phyloP scores from a whole-genome alignment of 1,140 invertebrate genomes.

The Polyergus mexicanus region DNA sequence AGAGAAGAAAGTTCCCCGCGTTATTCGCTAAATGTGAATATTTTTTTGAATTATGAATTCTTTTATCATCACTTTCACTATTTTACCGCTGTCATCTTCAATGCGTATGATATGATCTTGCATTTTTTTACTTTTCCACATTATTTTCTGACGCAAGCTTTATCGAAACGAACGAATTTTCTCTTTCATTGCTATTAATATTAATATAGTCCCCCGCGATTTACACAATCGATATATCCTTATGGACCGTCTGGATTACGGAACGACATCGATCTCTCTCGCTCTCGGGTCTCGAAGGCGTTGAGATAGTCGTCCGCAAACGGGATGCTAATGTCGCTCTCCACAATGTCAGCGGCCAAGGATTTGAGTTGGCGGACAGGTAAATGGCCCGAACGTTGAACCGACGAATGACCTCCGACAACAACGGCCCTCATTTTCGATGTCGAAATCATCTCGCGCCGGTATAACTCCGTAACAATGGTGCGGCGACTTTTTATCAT shows the following conservation, averaged over 20 bases:
- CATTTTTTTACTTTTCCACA: constrained; percentile 18
- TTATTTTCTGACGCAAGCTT: background rate
- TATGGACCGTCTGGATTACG: background rate
- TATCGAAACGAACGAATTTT: no score
- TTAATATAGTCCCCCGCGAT: background rate
- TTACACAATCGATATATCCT: no score
- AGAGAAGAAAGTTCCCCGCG: no score
- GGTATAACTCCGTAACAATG: constrained; percentile 54
- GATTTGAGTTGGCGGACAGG: constrained; percentile 72
- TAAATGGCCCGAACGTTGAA: constrained; percentile 78
- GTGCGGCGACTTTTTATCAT: background rate
- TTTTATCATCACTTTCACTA: constrained; percentile 24
- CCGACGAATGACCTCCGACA: constrained; percentile 80
- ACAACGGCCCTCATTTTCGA: constrained; percentile 76
- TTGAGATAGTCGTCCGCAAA: constrained; percentile 41
- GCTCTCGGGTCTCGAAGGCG: background rate
- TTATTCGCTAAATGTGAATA: background rate
- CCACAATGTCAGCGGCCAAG: constrained; percentile 64
- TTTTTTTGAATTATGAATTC: background rate
- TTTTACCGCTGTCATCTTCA: background rate
- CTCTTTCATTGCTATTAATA: background rate
- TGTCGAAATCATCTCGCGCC: constrained; percentile 66
- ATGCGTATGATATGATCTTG: background rate
- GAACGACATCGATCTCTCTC: constrained; percentile 17
- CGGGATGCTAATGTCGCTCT: constrained; percentile 64